These are phyloP conservation scores for Galerucella pusilla DNA, from an alignment of 2,888 invertebrate species.

Conservation along the genomic window DNA sequence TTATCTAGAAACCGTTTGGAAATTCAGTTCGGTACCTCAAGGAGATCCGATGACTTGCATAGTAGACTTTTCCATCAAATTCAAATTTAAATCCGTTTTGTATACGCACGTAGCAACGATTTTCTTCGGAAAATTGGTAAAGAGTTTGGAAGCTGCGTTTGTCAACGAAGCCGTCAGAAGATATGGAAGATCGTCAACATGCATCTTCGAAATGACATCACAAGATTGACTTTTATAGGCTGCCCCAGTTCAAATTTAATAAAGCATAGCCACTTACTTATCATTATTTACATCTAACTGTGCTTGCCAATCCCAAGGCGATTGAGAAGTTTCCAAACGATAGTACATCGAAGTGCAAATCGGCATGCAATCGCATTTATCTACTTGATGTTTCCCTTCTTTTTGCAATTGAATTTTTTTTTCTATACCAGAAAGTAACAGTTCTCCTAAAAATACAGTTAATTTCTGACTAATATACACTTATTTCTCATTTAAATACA, in stretches of 20 bases:
- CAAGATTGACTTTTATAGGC: constrained; percentile 4
- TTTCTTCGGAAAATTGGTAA: constrained; percentile 94
- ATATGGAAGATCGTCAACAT: constrained; percentile 80
- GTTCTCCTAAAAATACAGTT: constrained; percentile 13
- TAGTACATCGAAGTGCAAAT: constrained; percentile 38
- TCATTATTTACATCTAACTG: constrained; percentile 9
- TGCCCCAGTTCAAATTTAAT: constrained; percentile 32
- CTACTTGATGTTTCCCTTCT: constrained; percentile 20
- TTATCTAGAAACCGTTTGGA: constrained; percentile 89
- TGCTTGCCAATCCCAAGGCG: constrained; percentile 36
- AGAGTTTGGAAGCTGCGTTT: constrained; percentile 95
- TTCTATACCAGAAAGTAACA: constrained; percentile 19
- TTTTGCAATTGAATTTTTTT: constrained; percentile 25
- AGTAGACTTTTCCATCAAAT: constrained; percentile 89
- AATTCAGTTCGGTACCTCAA: constrained; percentile 82
- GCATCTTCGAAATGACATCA: constrained; percentile 48
- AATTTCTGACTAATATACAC: too few species aligned
- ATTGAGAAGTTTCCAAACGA: constrained; percentile 32
- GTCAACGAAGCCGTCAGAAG: constrained; percentile 82
- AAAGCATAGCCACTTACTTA: constrained; percentile 10
- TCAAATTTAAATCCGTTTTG: constrained; percentile 88
- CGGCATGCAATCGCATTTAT: constrained; percentile 38
- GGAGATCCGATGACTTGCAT: constrained; percentile 82
- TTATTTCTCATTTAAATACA: too few species aligned
- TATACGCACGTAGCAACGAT: constrained; percentile 90